Conservation (phyloP, 2,113 vertebrate species). For the Hippolais icterina region DNA sequence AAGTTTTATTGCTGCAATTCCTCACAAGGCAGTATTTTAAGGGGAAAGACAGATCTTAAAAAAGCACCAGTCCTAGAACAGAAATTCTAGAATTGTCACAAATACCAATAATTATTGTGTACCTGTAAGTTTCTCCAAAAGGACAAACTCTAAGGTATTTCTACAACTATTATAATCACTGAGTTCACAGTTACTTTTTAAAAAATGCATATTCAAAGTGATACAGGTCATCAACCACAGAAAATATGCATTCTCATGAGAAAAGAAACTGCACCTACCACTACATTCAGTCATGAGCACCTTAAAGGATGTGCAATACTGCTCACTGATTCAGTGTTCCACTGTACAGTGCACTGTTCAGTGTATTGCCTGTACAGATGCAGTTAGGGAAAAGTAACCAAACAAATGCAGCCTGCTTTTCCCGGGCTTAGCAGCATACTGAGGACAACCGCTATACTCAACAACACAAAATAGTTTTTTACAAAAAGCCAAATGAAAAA, state of each 20-base stretch:
- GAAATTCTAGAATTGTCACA: neutral
- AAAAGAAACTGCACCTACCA: neutral
- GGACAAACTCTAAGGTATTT: neutral
- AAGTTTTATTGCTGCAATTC: neutral
- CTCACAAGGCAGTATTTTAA: neutral
- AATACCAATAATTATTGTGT: neutral
- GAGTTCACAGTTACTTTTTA: neutral
- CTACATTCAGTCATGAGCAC: neutral
- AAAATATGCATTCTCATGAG: accelerated
- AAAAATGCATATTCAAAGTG: neutral
- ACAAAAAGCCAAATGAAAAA: neutral
- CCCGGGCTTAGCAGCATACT: neutral
- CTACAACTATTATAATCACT: neutral
- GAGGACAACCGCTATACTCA: neutral
- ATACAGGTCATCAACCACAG: accelerated
- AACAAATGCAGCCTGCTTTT: neutral
- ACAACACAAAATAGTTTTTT: neutral
- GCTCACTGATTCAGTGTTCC: neutral
- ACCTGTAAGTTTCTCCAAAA: neutral
- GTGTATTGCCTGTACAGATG: neutral
- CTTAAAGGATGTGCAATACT: neutral
- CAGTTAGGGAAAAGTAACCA: neutral
- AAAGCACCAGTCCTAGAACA: neutral
- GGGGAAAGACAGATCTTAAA: neutral
- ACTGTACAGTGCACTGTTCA: neutral